Conservation (phyloP, 2,797 vertebrate species). For the Coregonus sp. region DNA sequence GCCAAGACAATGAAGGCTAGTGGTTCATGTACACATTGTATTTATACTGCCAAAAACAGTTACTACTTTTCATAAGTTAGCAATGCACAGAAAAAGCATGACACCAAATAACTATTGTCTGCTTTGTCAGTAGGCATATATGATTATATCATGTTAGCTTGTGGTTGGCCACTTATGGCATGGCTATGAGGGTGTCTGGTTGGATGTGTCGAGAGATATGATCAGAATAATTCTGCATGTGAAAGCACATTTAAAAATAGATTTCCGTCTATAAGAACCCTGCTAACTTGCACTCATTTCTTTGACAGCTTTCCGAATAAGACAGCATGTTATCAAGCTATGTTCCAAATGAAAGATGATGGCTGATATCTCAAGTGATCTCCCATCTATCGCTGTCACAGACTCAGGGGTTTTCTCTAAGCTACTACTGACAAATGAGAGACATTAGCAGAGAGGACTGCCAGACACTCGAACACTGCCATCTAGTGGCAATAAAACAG, state of each 20-base stretch:
- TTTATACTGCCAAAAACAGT: slow-evolving; percentile 22
- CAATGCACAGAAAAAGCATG: not conserved
- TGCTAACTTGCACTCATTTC: not conserved
- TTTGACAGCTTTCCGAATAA: not conserved
- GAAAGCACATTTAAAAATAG: not conserved
- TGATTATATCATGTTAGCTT: not conserved
- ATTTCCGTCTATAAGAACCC: not conserved
- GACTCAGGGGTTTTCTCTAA: not conserved
- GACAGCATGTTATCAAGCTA: not conserved
- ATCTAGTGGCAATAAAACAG: slow-evolving; percentile 18
- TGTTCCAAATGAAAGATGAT: not conserved
- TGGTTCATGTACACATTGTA: slow-evolving; percentile 10
- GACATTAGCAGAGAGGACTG: not conserved
- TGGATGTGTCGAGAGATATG: not conserved
- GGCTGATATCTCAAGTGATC: not conserved
- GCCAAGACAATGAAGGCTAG: not conserved
- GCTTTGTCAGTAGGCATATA: not conserved
- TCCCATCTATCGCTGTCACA: not conserved
- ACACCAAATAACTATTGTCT: not conserved
- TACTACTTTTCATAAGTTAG: not conserved
- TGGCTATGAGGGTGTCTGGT: not conserved
- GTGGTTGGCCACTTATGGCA: too few species aligned
- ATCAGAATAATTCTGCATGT: not conserved
- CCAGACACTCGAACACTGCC: slow-evolving; percentile 19
- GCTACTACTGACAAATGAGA: not conserved